Percentiles rank a stretch among this genome's conserved stretches.
phyloP scores from a whole-genome alignment of 2,888 invertebrate genomes.

The Nymphalis c-album region DNA sequence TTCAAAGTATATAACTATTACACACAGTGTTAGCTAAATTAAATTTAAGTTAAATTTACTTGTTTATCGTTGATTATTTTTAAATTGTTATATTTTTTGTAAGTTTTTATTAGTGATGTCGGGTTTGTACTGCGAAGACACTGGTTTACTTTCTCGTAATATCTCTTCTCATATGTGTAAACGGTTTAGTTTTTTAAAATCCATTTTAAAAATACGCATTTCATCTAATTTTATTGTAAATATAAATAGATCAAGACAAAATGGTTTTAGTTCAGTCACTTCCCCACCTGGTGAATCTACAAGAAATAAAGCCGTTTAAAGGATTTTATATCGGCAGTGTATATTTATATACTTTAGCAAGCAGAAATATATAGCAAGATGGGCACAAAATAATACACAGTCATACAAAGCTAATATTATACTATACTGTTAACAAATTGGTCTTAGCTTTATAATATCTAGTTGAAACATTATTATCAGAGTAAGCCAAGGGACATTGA shows the following conservation, averaged over 20 bases:
- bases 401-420: no score
- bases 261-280: neutral
- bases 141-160: slow-evolving; percentile 46
- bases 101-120: neutral
- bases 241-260: slow-evolving; percentile 37
- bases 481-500: no score
- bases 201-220: slow-evolving; percentile 43
- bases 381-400: no score
- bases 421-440: no score
- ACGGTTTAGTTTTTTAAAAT: slow-evolving; percentile 8
- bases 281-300: neutral
- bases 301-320: neutral
- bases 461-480: no score
- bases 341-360: no score
- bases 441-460: no score
- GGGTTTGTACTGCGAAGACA: slow-evolving; percentile 3
- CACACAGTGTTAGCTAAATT: no score
- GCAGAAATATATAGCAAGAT: no score
- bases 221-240: slow-evolving; percentile 52
- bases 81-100: neutral
- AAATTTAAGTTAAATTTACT: no score
- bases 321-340: no score
- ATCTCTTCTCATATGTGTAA: slow-evolving; percentile 35
- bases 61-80: neutral
- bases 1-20: no score